These are phyloP conservation scores for Ischnura elegans DNA, from an alignment of 2,888 invertebrate genomes.

Conservation along the genomic window DNA sequence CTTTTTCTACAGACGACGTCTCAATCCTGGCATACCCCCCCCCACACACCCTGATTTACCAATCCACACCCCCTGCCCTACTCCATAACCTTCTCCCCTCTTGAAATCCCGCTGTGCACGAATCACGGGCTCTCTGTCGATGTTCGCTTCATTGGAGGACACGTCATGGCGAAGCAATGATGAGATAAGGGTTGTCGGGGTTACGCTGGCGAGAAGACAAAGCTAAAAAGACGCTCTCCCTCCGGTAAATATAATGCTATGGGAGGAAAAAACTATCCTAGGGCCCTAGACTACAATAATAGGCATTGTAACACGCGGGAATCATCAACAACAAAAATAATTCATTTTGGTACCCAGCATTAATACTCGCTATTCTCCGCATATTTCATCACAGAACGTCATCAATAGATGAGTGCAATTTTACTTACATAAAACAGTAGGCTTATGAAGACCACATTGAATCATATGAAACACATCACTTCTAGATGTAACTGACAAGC, in stretches of 20 bases:
- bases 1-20: not conserved
- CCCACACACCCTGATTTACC: not conserved
- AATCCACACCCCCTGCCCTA: not conserved
- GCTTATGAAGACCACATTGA: too few species aligned
- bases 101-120: conserved; percentile 36
- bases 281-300: too few species aligned
- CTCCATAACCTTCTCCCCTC: not conserved
- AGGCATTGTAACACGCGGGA: too few species aligned
- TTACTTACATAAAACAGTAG: too few species aligned
- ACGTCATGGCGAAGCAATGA: conserved; percentile 50
- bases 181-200: conserved; percentile 28
- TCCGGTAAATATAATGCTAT: not conserved
- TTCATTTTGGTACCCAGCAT: too few species aligned
- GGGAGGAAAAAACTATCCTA: too few species aligned
- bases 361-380: too few species aligned
- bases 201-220: not conserved
- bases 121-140: conserved; percentile 41
- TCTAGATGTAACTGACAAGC: too few species aligned
- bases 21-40: not conserved
- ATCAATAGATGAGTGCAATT: too few species aligned
- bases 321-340: too few species aligned
- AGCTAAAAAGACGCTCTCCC: not conserved
- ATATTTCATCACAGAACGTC: too few species aligned
- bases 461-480: too few species aligned
- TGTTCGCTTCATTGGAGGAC: conserved; percentile 37